Evolutionary conservation across 2,888 invertebrate species (phyloP).

Genomic region (Archips crataeganus): DNA sequence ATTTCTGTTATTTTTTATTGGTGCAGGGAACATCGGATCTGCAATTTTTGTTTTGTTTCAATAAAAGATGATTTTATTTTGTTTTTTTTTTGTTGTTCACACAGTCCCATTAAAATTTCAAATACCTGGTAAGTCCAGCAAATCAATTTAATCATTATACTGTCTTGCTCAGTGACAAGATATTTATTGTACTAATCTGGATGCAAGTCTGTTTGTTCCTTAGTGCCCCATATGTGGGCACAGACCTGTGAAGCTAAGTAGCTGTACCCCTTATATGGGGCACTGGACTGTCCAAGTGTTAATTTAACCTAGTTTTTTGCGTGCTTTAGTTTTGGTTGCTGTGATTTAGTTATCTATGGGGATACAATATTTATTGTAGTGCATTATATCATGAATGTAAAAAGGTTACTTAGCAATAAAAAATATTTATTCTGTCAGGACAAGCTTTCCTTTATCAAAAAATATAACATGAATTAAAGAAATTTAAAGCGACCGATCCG

Average conservation of each 20-base stretch:
- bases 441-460: slow-evolving; percentile 5
- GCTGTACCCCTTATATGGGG: too few species aligned
- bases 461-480: too few species aligned
- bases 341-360: neutral
- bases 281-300: neutral
- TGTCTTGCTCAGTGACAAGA: too few species aligned
- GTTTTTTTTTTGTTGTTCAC: slow-evolving; percentile 48
- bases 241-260: too few species aligned
- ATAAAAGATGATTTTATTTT: slow-evolving; percentile 50
- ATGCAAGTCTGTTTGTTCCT: too few species aligned
- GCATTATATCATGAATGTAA: slow-evolving; percentile 27
- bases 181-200: too few species aligned
- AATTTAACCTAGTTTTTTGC: neutral
- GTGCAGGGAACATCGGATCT: slow-evolving; percentile 61
- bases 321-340: neutral
- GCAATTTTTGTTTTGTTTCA: slow-evolving; percentile 57
- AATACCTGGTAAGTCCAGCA: too few species aligned
- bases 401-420: slow-evolving; percentile 28
- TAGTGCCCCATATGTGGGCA: too few species aligned
- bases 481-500: too few species aligned
- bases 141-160: too few species aligned
- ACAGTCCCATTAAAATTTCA: neutral
- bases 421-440: slow-evolving; percentile 32
- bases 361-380: slow-evolving; percentile 3
- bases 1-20: slow-evolving; percentile 57